Percentiles rank a stretch among this genome's conserved stretches.
phyloP scores from a whole-genome alignment of 2,113 vertebrate genomes.

The Chionis minor region DNA sequence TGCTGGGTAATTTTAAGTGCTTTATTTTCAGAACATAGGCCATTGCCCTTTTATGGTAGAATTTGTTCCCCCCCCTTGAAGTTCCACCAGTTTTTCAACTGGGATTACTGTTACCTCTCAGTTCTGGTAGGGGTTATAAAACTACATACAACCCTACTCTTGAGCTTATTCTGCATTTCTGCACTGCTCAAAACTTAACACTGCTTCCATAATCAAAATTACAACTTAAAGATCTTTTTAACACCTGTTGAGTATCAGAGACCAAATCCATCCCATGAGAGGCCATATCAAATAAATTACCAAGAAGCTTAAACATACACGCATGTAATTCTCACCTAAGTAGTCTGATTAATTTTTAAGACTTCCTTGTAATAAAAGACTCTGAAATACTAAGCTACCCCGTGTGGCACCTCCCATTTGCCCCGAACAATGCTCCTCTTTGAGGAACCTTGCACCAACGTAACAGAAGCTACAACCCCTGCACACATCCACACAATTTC shows the following conservation, averaged over 20 bases:
- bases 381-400: neutral
- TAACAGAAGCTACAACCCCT: neutral
- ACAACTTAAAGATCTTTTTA: neutral
- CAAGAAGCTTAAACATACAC: neutral
- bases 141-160: neutral
- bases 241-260: neutral
- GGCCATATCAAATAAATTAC: accelerated
- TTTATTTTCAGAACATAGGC: neutral
- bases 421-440: neutral
- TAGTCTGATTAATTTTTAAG: neutral
- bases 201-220: neutral
- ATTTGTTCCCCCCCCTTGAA: accelerated
- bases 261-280: neutral
- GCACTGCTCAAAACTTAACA: neutral
- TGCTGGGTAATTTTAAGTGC: neutral
- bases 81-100: neutral
- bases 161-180: neutral
- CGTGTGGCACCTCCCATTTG: too few species aligned
- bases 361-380: neutral
- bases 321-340: neutral
- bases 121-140: neutral
- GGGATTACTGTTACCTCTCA: accelerated
- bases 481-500: neutral
- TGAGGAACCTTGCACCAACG: neutral
- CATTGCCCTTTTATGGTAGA: accelerated